These are phyloP conservation scores for Crypturellus undulatus DNA, from an alignment of 2,113 vertebrate species.

Conservation along the genomic window DNA sequence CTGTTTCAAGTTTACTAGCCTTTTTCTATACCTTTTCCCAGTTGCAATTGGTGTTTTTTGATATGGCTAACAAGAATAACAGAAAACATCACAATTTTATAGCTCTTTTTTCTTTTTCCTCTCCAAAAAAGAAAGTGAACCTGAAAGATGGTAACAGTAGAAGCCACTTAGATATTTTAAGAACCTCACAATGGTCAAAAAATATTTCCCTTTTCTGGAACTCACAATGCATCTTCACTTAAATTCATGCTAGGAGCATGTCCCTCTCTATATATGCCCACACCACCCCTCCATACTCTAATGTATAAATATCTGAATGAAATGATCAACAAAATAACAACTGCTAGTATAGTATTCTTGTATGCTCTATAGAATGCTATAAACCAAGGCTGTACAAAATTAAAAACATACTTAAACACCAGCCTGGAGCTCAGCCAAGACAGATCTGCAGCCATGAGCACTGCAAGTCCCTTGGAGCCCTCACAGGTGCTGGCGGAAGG, in stretches of 20 bases:
- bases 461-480: not conserved
- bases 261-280: not conserved
- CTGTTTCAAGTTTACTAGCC: not conserved
- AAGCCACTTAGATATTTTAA: not conserved
- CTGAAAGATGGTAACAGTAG: not conserved
- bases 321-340: too few relatives aligned
- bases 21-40: not conserved
- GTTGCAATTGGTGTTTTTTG: not conserved
- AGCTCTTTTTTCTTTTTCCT: not conserved
- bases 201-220: not conserved
- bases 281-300: not conserved
- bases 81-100: not conserved
- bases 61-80: not conserved
- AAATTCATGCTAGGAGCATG: not conserved
- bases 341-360: too few relatives aligned
- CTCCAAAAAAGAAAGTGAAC: not conserved
- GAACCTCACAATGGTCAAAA: not conserved
- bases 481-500: not conserved
- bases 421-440: too few relatives aligned
- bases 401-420: too few relatives aligned
- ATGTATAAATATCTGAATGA: not conserved
- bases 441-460: too few relatives aligned
- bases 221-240: not conserved
- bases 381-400: too few relatives aligned
- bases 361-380: too few relatives aligned